Conservation (phyloP, 2,888 invertebrate genomes). For the Dasysyrphus tricinctus region DNA sequence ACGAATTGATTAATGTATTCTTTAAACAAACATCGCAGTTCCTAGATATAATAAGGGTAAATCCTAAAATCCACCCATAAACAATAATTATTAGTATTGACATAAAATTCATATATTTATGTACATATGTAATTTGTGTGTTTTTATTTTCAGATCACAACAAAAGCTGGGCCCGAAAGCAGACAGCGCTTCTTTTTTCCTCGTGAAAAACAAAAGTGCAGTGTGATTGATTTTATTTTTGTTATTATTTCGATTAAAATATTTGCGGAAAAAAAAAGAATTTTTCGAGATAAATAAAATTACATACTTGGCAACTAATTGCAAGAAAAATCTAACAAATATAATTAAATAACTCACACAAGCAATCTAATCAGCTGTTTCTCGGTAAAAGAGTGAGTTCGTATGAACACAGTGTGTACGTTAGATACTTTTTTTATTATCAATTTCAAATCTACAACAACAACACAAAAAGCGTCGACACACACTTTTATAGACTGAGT, state of each 20-base stretch:
- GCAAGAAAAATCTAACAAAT: slow-evolving; percentile 19
- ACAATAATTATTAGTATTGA: too few relatives aligned
- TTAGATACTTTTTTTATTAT: slow-evolving; percentile 17
- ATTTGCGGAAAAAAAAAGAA: slow-evolving; percentile 17
- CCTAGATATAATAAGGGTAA: too few relatives aligned
- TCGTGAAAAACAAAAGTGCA: slow-evolving; percentile 45
- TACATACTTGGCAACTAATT: slow-evolving; percentile 40
- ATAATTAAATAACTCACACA: slow-evolving; percentile 18
- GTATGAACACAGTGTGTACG: slow-evolving; percentile 7
- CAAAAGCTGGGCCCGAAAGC: slow-evolving; percentile 37
- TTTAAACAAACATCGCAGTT: too few relatives aligned
- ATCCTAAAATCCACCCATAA: too few relatives aligned
- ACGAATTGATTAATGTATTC: too few relatives aligned
- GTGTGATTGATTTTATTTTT: slow-evolving; percentile 57
- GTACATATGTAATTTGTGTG: background rate
- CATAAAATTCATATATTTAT: background rate
- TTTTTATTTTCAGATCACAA: slow-evolving; percentile 50
- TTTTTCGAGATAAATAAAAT: slow-evolving; percentile 21
- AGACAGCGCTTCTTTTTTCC: slow-evolving; percentile 37
- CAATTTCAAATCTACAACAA: slow-evolving; percentile 20
- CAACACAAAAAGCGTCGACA: slow-evolving; percentile 45
- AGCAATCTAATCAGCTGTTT: slow-evolving; percentile 57
- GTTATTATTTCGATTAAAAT: slow-evolving; percentile 37
- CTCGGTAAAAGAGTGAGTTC: background rate
- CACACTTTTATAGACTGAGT: slow-evolving; percentile 25